Percentiles rank a stretch among this genome's conserved stretches.
phyloP scores from a whole-genome alignment of 2,113 vertebrate genomes.

The Oxyruncus cristatus region DNA sequence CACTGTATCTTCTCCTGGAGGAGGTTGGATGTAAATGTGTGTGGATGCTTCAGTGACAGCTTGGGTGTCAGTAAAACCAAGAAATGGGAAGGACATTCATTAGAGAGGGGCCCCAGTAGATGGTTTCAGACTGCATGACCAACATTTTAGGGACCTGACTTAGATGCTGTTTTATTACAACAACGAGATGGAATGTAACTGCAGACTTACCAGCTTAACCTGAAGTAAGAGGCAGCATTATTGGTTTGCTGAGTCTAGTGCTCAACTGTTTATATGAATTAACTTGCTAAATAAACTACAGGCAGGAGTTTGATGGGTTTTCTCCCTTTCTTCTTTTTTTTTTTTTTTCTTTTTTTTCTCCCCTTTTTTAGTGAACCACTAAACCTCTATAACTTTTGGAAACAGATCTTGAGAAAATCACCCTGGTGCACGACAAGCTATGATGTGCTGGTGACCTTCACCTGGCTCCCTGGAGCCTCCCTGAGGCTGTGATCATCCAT shows the following conservation, averaged over 20 bases:
- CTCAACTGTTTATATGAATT: background rate
- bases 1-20: background rate
- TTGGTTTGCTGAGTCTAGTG: background rate
- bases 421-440: background rate
- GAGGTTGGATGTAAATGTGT: background rate
- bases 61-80: background rate
- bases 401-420: background rate
- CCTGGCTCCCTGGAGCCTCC: background rate
- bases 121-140: background rate
- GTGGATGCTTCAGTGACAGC: background rate
- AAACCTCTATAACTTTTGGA: background rate
- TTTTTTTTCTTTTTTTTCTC: no score
- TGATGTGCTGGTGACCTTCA: background rate
- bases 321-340: background rate
- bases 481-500: background rate
- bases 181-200: background rate
- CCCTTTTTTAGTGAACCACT: no score
- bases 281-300: background rate
- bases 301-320: background rate
- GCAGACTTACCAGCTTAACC: background rate
- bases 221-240: background rate
- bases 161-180: background rate
- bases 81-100: background rate
- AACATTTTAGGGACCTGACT: background rate
- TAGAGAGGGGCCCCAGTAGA: background rate